phyloP scores from a whole-genome alignment of 2,888 invertebrate species.

The Nomada ferruginata region DNA sequence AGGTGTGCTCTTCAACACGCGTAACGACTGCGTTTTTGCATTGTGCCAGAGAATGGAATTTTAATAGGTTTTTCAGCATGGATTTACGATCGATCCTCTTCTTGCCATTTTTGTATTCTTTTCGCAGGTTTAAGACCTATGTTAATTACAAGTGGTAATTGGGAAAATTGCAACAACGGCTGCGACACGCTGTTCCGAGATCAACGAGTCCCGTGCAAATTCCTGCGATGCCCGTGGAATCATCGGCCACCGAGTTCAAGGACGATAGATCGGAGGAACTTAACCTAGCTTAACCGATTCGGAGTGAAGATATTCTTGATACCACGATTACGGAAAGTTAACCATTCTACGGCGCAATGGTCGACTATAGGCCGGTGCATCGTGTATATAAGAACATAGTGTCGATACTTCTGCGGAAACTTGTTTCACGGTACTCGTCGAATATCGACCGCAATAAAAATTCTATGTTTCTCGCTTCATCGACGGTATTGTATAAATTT shows the following conservation, averaged over 20 bases:
- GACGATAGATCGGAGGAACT: conserved; percentile 60
- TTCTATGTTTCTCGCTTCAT: conserved; percentile 14
- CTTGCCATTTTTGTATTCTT: not conserved
- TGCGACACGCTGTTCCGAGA: conserved; percentile 9
- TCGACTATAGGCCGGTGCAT: not conserved
- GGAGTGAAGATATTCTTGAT: conserved; percentile 40
- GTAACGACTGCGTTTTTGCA: conserved; percentile 40
- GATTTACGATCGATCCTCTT: conserved; percentile 19
- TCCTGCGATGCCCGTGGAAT: conserved; percentile 27
- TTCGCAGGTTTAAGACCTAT: conserved; percentile 6
- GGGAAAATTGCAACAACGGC: conserved; percentile 20
- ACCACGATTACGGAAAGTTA: conserved; percentile 45
- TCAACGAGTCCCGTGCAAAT: conserved; percentile 7
- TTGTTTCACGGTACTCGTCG: conserved; percentile 19
- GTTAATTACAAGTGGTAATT: conserved; percentile 11
- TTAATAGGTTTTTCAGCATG: conserved; percentile 38
- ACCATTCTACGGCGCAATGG: conserved; percentile 21
- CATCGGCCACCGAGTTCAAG: conserved; percentile 65
- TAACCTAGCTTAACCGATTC: conserved; percentile 48
- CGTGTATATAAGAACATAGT: not conserved
- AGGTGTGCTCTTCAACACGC: conserved; percentile 41
- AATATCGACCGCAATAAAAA: conserved; percentile 9
- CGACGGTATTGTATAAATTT: not conserved
- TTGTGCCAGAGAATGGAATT: conserved; percentile 42
- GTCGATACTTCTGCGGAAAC: conserved; percentile 23